Evolutionary conservation across 2,113 vertebrate genomes (phyloP).

Genomic region (Neogobius melanostomus): DNA sequence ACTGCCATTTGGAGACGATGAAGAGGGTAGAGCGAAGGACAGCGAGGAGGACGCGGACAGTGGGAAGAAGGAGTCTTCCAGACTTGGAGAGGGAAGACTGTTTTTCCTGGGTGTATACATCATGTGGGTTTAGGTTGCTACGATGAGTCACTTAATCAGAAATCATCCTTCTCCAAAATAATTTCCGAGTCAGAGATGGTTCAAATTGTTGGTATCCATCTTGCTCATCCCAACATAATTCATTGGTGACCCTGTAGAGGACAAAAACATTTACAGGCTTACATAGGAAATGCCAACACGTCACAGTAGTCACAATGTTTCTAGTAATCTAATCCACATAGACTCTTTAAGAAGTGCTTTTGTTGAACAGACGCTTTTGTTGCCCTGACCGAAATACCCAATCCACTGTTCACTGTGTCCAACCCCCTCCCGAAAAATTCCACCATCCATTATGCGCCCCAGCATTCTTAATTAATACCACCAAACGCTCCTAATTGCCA

Average conservation of each 20-base stretch:
- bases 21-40: constrained; percentile 51
- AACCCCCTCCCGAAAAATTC: constrained; percentile 69
- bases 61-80: constrained; percentile 80
- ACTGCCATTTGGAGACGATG: constrained; percentile 31
- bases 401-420: constrained; percentile 50
- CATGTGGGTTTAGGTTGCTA: neutral
- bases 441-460: constrained; percentile 25
- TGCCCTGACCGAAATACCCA: constrained; percentile 61
- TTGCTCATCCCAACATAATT: constrained; percentile 6
- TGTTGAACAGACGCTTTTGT: constrained; percentile 66
- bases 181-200: neutral
- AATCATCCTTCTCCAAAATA: neutral
- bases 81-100: constrained; percentile 70
- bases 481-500: constrained; percentile 1
- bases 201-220: constrained; percentile 6
- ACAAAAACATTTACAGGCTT: constrained; percentile 1
- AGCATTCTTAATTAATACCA: constrained; percentile 7
- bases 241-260: constrained; percentile 14
- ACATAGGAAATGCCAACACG: constrained; percentile 4
- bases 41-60: constrained; percentile 72
- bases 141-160: constrained; percentile 22
- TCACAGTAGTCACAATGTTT: constrained; percentile 35
- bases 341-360: constrained; percentile 49
- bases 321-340: constrained; percentile 54
- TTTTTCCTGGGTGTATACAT: constrained; percentile 72